These are phyloP conservation scores for Electrophaes corylata DNA, from an alignment of 2,888 invertebrate genomes.

Conservation along the genomic window DNA sequence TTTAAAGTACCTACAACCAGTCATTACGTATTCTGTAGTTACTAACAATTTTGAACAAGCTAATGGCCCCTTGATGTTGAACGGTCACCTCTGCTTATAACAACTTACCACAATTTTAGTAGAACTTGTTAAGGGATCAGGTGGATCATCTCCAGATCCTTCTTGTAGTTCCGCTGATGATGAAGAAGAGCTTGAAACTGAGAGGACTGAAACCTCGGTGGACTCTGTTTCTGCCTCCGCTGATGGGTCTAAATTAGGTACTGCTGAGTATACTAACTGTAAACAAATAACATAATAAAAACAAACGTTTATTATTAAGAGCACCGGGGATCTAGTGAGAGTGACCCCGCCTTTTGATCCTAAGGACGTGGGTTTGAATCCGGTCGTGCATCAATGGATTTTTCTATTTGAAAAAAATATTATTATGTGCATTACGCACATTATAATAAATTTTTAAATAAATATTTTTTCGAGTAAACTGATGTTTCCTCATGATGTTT, in stretches of 20 bases:
- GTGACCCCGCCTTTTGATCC: too few relatives aligned
- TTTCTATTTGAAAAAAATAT: too few relatives aligned
- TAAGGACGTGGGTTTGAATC: too few relatives aligned
- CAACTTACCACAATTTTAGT: slow-evolving; percentile 52
- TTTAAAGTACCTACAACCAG: not conserved
- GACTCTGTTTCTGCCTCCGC: slow-evolving; percentile 62
- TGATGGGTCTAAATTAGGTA: slow-evolving; percentile 60
- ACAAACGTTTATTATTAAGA: too few relatives aligned
- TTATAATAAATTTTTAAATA: too few relatives aligned
- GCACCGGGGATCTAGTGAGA: too few relatives aligned
- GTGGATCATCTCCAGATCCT: slow-evolving; percentile 77
- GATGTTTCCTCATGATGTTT: too few relatives aligned
- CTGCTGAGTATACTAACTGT: slow-evolving; percentile 52
- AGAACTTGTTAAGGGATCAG: slow-evolving; percentile 53
- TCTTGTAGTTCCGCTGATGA: slow-evolving; percentile 62
- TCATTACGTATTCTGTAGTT: not conserved
- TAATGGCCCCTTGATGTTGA: not conserved
- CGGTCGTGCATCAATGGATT: too few relatives aligned
- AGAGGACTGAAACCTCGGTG: slow-evolving; percentile 65
- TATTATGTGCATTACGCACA: too few relatives aligned
- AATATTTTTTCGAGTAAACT: too few relatives aligned
- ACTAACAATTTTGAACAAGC: not conserved
- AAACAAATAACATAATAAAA: not conserved
- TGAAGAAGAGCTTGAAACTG: slow-evolving; percentile 52
- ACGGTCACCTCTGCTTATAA: not conserved